Conservation (phyloP, 2,888 invertebrate genomes). For the Geophilus truncorum region DNA sequence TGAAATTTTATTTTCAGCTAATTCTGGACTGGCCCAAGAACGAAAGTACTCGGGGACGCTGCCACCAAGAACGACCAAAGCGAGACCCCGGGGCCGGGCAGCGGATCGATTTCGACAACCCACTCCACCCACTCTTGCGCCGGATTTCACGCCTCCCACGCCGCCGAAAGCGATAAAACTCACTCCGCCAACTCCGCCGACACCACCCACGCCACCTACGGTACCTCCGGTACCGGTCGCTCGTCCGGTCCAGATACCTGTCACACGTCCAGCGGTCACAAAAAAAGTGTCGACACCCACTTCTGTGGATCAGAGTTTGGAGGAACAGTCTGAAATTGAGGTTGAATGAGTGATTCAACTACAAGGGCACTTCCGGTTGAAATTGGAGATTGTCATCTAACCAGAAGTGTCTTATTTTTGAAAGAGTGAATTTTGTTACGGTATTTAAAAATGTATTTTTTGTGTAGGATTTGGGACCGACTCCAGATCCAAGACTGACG, state of each 20-base stretch:
- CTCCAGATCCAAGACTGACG: constrained; percentile 52
- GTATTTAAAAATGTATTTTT: too few relatives aligned
- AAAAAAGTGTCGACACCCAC: background rate
- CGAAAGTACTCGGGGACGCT: background rate
- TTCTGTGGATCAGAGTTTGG: background rate
- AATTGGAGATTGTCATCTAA: too few relatives aligned
- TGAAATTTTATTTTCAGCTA: too few relatives aligned
- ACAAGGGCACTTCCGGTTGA: too few relatives aligned
- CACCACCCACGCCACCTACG: constrained; percentile 3
- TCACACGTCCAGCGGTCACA: background rate
- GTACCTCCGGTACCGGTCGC: background rate
- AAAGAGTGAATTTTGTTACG: too few relatives aligned
- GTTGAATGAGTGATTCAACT: too few relatives aligned
- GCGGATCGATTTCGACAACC: constrained; percentile 30
- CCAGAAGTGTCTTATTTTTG: too few relatives aligned
- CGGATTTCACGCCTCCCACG: constrained; percentile 34
- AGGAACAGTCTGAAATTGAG: background rate
- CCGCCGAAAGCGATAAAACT: too few relatives aligned
- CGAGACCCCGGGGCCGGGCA: background rate
- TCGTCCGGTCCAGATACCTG: background rate
- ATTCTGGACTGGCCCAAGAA: background rate
- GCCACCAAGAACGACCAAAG: background rate
- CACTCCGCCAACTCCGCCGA: constrained; percentile 32
- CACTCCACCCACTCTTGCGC: constrained; percentile 15
- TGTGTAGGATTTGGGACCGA: background rate